Evolutionary conservation across 2,888 invertebrate genomes (phyloP).

Genomic region (Gasteruption jaculator): DNA sequence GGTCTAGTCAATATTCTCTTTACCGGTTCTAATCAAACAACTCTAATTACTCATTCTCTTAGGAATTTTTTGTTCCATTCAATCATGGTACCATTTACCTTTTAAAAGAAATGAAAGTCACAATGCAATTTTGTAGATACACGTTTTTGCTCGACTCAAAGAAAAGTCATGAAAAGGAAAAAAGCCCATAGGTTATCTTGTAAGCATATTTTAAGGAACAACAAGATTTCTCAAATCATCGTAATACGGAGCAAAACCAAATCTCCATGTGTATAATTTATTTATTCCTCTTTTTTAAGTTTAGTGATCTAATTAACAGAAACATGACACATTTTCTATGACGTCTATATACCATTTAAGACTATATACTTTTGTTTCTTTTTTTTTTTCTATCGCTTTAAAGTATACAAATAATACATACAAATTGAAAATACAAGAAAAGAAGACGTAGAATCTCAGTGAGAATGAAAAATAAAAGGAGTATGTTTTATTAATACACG

Average conservation of each 20-base stretch:
- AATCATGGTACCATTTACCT: too few species aligned
- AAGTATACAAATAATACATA: conserved; percentile 12
- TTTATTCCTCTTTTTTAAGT: conserved; percentile 39
- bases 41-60: conserved; percentile 5
- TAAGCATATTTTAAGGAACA: conserved; percentile 6
- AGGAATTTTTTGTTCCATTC: too few species aligned
- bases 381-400: conserved; percentile 18
- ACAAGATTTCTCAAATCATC: conserved; percentile 10
- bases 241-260: conserved; percentile 18
- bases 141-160: too few species aligned
- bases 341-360: too few species aligned
- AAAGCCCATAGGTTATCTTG: conserved; percentile 15
- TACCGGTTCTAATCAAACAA: conserved; percentile 25
- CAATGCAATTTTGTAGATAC: too few species aligned
- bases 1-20: conserved; percentile 36
- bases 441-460: conserved; percentile 26
- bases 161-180: conserved; percentile 14
- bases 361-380: too few species aligned
- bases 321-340: conserved; percentile 38
- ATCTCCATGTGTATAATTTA: conserved; percentile 34
- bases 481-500: too few species aligned
- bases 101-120: too few species aligned
- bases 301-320: conserved; percentile 27
- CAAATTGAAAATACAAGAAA: conserved; percentile 11
- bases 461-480: too few species aligned